Evolutionary conservation across 2,888 invertebrate species (phyloP), one percentile per base, ranked within the genome.

Genomic region (Eubasilissa splendida): DNA sequence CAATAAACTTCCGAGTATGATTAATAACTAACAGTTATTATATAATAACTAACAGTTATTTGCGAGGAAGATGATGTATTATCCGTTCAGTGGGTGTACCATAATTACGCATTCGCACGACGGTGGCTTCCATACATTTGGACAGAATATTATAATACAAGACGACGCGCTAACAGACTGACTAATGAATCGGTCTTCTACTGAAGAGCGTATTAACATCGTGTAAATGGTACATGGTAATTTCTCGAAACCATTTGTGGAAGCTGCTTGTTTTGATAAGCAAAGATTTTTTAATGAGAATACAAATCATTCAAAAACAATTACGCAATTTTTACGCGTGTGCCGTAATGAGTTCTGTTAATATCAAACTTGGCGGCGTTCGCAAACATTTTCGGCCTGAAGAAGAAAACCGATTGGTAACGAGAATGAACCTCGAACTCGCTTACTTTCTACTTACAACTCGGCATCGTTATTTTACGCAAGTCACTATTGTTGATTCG

Each of bases 61-160:
- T 22, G 70, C 14, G 56, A 56, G 11, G 8, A 42, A 73, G 71
- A 58, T 73, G 71, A 58, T 73, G 31, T 56, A 73, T 58, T 22
- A n/a, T 58, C 22, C 9, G 42, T 12, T 3, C n/a, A 73, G 71
- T 31, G 71, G 71, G 71, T n/a, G 58, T 58, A 14, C 7, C 1
- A 5, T 14, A 2, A 71, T 71, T 71, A 58, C 12, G 70, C 56
- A 42, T 73, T 73, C 71, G 71, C 14, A 52, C 58, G 71, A 58
- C 71, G 71, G 71, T 33, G 56, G 56, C 56, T 56, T 33, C 50
- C 14, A 50, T 42, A 42, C 42, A 68, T 68, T 50, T 50, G 52
- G 14, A 68, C 10, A 50, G 68, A n/a, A 42, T 68, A 50, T 42
- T 42, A 42, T 33, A 68, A 52, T 52, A 50, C 68, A 9, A 68